Percentiles rank a stretch among this genome's conserved stretches.
Conservation (phyloP, 2,797 vertebrate species). For the Allobates femoralis region DNA sequence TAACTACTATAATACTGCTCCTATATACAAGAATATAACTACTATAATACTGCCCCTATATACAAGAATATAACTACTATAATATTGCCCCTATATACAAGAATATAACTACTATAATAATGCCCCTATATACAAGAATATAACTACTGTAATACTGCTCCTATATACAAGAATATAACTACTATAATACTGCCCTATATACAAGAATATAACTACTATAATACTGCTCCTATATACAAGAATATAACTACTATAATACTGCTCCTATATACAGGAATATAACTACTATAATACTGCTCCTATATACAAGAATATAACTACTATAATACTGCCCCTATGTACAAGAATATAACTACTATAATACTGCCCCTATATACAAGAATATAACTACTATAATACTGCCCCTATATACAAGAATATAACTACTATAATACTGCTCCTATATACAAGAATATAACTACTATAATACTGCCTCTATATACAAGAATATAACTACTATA, state of each 20-base stretch:
- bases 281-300: neutral
- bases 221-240: neutral
- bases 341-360: constrained; percentile 22
- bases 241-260: neutral
- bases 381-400: constrained; percentile 15
- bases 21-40: neutral
- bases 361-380: neutral
- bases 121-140: neutral
- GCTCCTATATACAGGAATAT: neutral
- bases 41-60: neutral
- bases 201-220: constrained; percentile 21
- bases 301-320: constrained; percentile 6
- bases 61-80: constrained; percentile 1
- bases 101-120: neutral
- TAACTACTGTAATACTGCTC: neutral
- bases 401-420: neutral
- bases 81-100: neutral
- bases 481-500: constrained; percentile 21
- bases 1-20: constrained; percentile 3
- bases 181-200: neutral
- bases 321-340: neutral
- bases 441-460: constrained; percentile 8
- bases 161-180: neutral
- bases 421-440: constrained; percentile 15
- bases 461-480: constrained; percentile 5